Conservation (phyloP, 2,113 vertebrate genomes). For the Cyprinodon tularosa region DNA sequence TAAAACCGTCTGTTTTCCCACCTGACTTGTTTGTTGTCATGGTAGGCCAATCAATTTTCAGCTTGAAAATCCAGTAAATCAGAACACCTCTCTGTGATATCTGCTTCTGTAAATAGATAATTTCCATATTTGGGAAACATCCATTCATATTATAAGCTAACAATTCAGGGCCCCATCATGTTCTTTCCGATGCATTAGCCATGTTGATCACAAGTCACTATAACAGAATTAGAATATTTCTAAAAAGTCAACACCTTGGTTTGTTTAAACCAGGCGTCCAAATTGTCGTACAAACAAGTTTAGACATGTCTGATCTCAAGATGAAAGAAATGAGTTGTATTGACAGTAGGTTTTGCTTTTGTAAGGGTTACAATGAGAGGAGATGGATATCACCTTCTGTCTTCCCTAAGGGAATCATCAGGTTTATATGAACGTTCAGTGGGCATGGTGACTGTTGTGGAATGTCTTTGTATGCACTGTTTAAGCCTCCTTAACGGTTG, state of each 20-base stretch:
- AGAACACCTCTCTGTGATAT: neutral
- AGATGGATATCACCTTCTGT: neutral
- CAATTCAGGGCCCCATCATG: no score
- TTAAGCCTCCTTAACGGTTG: conserved; percentile 35
- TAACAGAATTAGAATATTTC: neutral
- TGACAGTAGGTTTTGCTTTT: neutral
- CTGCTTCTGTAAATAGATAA: neutral
- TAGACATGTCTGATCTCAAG: neutral
- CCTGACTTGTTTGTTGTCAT: neutral
- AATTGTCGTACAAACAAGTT: neutral
- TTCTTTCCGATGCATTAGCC: no score
- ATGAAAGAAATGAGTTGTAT: neutral
- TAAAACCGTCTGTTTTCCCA: neutral
- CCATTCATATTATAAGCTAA: neutral
- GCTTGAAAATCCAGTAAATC: neutral
- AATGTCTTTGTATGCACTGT: conserved; percentile 25
- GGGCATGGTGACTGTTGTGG: conserved; percentile 12
- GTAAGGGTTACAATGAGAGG: neutral
- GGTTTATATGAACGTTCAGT: conserved; percentile 16
- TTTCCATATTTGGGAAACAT: neutral
- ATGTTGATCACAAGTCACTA: neutral
- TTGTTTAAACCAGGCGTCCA: neutral
- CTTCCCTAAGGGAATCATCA: conserved; percentile 12
- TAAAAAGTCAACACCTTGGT: neutral
- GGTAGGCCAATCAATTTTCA: neutral